These are phyloP conservation scores for Hydractinia echinata DNA, from an alignment of 30 jellyfish, hydroid and myxozoan genomes.

Conservation along the genomic window DNA sequence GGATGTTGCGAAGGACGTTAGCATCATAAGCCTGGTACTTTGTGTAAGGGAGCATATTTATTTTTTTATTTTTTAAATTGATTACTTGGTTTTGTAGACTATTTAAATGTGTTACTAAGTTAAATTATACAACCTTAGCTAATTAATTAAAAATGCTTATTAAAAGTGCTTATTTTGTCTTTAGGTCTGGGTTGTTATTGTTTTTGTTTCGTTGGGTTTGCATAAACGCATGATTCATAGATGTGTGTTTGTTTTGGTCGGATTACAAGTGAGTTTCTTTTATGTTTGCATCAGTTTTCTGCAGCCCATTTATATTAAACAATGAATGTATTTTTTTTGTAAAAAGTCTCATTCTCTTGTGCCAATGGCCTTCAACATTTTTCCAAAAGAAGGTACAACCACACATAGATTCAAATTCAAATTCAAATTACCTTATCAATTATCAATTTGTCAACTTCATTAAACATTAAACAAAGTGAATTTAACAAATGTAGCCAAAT, in stretches of 20 bases:
- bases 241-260: slow-evolving; percentile 45
- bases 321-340: too few species aligned
- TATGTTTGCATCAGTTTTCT: background rate
- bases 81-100: background rate
- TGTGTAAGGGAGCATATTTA: slow-evolving; percentile 50
- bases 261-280: slow-evolving; percentile 46
- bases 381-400: too few species aligned
- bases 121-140: too few species aligned
- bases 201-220: slow-evolving; percentile 33
- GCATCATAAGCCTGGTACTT: slow-evolving; percentile 58
- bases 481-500: too few species aligned
- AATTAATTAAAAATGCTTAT: too few species aligned
- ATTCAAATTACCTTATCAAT: too few species aligned
- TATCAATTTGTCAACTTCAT: too few species aligned
- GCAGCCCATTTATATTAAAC: too few species aligned
- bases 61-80: background rate
- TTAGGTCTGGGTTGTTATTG: slow-evolving; percentile 70
- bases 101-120: background rate
- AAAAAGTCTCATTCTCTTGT: too few species aligned
- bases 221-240: slow-evolving; percentile 48
- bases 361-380: too few species aligned
- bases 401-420: too few species aligned
- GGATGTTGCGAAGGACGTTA: slow-evolving; percentile 52
- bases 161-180: background rate
- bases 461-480: too few species aligned